Evolutionary conservation across 2,797 vertebrate species (phyloP).

Genomic region (Choloepus didactylus): DNA sequence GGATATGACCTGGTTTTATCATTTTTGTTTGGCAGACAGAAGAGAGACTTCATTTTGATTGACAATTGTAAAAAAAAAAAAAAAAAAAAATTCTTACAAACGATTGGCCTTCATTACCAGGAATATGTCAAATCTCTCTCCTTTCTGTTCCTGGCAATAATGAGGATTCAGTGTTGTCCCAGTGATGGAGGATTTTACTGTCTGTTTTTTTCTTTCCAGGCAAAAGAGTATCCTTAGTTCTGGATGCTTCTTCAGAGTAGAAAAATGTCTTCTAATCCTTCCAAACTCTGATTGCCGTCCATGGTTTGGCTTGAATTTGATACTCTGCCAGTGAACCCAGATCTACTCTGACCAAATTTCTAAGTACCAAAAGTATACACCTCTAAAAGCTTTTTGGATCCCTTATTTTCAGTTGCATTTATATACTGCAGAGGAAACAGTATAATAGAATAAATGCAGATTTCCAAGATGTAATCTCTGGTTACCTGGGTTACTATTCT

Average conservation of each 20-base stretch:
- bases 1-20: not conserved
- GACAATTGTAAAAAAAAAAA: not conserved
- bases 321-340: not conserved
- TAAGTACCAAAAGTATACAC: not conserved
- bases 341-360: not conserved
- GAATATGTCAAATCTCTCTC: not conserved
- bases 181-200: not conserved
- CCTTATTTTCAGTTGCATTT: not conserved
- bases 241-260: not conserved
- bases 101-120: not conserved
- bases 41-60: conserved; percentile 42
- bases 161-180: not conserved
- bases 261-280: not conserved
- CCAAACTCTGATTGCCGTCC: not conserved
- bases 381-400: not conserved
- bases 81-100: not conserved
- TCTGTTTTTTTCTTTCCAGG: not conserved
- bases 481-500: not conserved
- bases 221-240: no score
- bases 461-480: conserved; percentile 8
- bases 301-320: not conserved
- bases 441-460: not conserved
- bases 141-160: not conserved
- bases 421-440: not conserved
- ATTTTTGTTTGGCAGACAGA: not conserved